Conservation (phyloP, 2,797 vertebrate species). For the Catamblyrhynchus diadema region DNA sequence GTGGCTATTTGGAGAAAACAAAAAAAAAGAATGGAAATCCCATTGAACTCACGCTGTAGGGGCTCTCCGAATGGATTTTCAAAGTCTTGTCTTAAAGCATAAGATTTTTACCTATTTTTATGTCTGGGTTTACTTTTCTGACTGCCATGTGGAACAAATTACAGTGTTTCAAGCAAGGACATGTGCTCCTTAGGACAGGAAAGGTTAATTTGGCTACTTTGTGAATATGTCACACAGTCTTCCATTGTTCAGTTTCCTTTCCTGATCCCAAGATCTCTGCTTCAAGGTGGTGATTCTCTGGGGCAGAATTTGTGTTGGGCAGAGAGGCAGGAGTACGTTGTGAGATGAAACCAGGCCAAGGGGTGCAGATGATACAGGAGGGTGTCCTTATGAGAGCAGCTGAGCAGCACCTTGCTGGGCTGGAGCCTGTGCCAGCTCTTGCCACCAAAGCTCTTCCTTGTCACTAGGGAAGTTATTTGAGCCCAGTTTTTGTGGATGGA, state of each 20-base stretch:
- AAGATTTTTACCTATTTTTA: neutral
- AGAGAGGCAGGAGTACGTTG: neutral
- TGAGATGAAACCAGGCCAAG: neutral
- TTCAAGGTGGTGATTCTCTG: neutral
- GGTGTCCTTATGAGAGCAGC: neutral
- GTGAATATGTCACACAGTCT: neutral
- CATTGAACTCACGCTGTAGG: neutral
- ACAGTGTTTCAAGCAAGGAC: neutral
- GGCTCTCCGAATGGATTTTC: neutral
- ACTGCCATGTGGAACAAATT: neutral
- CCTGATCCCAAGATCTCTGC: neutral
- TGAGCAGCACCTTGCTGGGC: neutral
- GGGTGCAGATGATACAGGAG: neutral
- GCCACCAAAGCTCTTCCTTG: fast-evolving
- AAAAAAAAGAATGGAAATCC: neutral
- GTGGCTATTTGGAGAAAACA: neutral
- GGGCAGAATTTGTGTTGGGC: neutral
- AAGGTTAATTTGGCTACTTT: neutral
- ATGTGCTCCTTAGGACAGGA: neutral
- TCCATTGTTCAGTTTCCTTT: neutral
- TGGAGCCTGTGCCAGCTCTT: neutral
- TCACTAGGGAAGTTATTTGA: neutral
- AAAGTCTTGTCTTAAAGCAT: neutral
- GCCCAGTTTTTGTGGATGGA: neutral
- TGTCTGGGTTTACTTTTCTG: neutral